These are phyloP conservation scores for Anthopleura sola DNA, from an alignment of 64 coral and sea anemone species.

Conservation along the genomic window DNA sequence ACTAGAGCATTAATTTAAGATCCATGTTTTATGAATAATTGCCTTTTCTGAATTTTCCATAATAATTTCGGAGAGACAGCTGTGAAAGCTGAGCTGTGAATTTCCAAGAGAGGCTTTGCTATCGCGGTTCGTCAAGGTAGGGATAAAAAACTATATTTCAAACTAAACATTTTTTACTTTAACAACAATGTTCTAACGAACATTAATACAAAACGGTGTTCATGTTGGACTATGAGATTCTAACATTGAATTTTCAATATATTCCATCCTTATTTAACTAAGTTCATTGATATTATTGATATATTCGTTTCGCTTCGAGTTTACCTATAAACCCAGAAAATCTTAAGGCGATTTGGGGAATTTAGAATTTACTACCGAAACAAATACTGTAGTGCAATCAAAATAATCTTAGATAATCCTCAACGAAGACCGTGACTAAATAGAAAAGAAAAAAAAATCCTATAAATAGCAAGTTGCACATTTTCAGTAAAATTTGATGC, in stretches of 20 bases:
- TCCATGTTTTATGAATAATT: conserved; percentile 1
- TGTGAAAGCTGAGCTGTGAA: neutral
- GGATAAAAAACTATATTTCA: neutral
- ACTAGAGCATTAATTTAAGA: neutral
- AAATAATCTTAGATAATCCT: neutral
- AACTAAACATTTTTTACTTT: neutral
- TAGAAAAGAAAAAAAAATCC: neutral
- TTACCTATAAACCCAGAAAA: neutral
- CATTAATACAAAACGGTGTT: neutral
- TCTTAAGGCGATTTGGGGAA: no score
- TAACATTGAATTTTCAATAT: neutral
- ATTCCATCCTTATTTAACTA: no score
- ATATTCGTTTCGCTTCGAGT: neutral
- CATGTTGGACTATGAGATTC: neutral
- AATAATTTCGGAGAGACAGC: neutral
- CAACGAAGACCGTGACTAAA: neutral
- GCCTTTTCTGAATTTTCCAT: neutral
- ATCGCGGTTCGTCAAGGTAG: neutral
- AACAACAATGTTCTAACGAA: neutral
- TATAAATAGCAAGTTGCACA: neutral
- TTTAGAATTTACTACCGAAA: neutral
- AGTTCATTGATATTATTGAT: neutral
- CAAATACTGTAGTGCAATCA: neutral
- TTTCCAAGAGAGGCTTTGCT: neutral
- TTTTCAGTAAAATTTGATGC: neutral